These are phyloP conservation scores for Calliopsis andreniformis DNA, from an alignment of 1,140 invertebrate species.

Conservation along the genomic window DNA sequence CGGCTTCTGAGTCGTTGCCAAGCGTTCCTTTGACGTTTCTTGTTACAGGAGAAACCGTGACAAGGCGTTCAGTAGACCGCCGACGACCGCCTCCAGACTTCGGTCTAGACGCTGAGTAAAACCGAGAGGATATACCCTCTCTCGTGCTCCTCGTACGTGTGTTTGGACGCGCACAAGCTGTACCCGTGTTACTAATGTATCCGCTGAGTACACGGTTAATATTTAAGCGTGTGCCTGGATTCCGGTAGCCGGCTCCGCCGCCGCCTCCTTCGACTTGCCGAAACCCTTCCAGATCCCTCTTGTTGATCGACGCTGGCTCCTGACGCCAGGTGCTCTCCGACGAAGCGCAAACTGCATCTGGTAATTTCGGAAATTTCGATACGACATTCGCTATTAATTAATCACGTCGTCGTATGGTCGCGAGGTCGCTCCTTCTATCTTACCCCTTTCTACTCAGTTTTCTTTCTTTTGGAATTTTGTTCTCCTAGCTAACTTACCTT, in stretches of 20 bases:
- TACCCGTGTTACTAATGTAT: constrained; percentile 70
- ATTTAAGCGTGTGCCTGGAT: constrained; percentile 62
- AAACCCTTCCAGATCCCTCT: constrained; percentile 56
- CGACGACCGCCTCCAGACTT: constrained; percentile 20
- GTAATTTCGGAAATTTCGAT: constrained; percentile 63
- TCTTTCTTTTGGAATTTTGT: too few species aligned
- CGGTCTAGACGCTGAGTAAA: constrained; percentile 56
- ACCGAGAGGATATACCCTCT: constrained; percentile 27
- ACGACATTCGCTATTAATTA: constrained; percentile 63
- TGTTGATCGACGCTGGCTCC: constrained; percentile 61
- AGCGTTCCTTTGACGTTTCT: constrained; percentile 54
- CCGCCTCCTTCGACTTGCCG: constrained; percentile 54
- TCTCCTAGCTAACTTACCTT: too few species aligned
- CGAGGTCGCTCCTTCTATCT: background rate
- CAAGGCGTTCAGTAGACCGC: constrained; percentile 23
- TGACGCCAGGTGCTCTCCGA: constrained; percentile 52
- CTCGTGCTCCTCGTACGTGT: background rate
- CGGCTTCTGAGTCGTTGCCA: constrained; percentile 44
- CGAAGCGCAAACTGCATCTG: constrained; percentile 60
- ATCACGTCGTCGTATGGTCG: constrained; percentile 36
- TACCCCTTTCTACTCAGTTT: too few species aligned
- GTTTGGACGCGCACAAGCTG: constrained; percentile 58
- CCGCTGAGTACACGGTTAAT: constrained; percentile 71
- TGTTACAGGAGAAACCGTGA: constrained; percentile 15
- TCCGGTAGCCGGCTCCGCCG: constrained; percentile 37